Evolutionary conservation across 2,888 invertebrate species (phyloP).

Genomic region (Melieria crassipennis): DNA sequence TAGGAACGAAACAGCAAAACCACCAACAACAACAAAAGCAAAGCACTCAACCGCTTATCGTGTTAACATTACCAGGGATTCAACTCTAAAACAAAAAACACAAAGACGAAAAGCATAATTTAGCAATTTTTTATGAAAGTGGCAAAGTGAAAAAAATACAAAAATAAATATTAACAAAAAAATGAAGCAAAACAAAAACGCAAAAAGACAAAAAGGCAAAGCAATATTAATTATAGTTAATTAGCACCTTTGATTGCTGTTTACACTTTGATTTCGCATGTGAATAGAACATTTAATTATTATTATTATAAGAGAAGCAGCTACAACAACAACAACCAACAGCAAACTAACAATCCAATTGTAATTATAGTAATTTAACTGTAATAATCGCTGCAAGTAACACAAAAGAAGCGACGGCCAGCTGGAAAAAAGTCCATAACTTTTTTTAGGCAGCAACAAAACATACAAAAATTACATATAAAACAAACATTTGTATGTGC

Average conservation of each 20-base stretch:
- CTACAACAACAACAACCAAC: background rate
- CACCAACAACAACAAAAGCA: background rate
- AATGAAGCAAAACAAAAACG: conserved; percentile 18
- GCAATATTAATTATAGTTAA: conserved; percentile 66
- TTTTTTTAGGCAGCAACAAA: conserved; percentile 14
- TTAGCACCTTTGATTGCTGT: conserved; percentile 48
- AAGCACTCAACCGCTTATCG: conserved; percentile 20
- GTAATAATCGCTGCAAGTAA: conserved; percentile 54
- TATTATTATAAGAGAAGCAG: conserved; percentile 32
- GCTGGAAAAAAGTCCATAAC: conserved; percentile 9
- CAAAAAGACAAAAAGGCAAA: conserved; percentile 47
- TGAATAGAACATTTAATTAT: conserved; percentile 37
- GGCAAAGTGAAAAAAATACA: conserved; percentile 6
- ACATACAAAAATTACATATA: conserved; percentile 20
- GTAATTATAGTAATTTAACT: conserved; percentile 37
- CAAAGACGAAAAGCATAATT: too few species aligned
- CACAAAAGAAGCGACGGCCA: conserved; percentile 39
- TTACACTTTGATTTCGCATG: conserved; percentile 13
- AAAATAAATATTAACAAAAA: conserved; percentile 10
- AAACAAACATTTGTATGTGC: conserved; percentile 17
- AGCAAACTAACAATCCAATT: conserved; percentile 12
- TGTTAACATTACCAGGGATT: conserved; percentile 29
- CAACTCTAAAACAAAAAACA: conserved; percentile 13
- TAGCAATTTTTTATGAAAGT: conserved; percentile 10
- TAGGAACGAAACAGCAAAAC: too few species aligned